Conservation (phyloP, 2,113 vertebrate species). For the Indri indri region DNA sequence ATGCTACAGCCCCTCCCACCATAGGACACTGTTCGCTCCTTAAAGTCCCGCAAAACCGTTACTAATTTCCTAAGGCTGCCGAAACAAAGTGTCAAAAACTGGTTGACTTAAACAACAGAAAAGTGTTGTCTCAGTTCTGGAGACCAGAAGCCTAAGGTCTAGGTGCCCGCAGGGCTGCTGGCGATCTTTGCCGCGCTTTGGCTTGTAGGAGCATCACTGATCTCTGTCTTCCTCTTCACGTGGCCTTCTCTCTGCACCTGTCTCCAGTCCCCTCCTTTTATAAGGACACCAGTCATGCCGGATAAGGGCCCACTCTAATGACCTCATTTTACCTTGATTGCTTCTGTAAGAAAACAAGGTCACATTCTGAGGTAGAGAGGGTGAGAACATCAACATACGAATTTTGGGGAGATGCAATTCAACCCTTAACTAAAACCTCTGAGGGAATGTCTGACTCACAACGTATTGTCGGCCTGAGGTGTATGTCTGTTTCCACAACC, state of each 20-base stretch:
- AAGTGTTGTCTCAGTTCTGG: not conserved
- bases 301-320: too few relatives aligned
- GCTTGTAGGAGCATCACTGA: not conserved
- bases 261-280: not conserved
- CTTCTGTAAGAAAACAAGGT: not conserved
- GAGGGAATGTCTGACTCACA: not conserved
- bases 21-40: not conserved
- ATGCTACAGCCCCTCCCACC: not conserved
- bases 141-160: not conserved
- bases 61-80: not conserved
- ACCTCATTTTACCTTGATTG: not conserved
- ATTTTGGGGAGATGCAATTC: not conserved
- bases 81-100: rapidly evolving
- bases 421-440: not conserved
- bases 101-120: not conserved
- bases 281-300: not conserved
- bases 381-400: not conserved
- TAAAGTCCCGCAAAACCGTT: not conserved
- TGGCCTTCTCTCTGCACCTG: rapidly evolving
- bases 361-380: not conserved
- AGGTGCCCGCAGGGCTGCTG: not conserved
- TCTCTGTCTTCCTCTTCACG: not conserved
- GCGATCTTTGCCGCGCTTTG: rapidly evolving
- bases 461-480: too few relatives aligned
- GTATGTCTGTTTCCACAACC: not conserved